These are phyloP conservation scores for Dione juno DNA, from an alignment of 2,888 invertebrate species.

Conservation along the genomic window DNA sequence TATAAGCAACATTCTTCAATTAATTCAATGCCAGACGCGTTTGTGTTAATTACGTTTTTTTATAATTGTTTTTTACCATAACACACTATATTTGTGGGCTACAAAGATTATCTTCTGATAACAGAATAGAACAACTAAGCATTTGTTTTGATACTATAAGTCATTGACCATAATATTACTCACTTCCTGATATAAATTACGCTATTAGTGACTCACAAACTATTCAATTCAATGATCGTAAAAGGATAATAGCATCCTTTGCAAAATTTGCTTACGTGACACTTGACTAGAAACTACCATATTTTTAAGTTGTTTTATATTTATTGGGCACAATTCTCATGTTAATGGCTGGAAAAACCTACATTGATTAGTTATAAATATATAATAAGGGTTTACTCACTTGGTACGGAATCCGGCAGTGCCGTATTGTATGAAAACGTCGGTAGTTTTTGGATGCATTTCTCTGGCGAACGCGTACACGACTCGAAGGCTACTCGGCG, in stretches of 20 bases:
- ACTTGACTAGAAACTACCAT: constrained; percentile 35
- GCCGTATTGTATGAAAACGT: constrained; percentile 89
- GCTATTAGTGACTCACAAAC: constrained; percentile 69
- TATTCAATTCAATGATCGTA: constrained; percentile 47
- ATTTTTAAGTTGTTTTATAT: constrained; percentile 19
- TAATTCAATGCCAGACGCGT: constrained; percentile 45
- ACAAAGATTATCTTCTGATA: neutral
- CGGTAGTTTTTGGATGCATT: constrained; percentile 88
- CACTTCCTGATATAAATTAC: constrained; percentile 78
- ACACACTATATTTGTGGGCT: neutral
- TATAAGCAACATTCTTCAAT: constrained; percentile 38
- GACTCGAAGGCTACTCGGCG: constrained; percentile 84
- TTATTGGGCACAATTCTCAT: neutral
- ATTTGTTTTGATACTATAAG: constrained; percentile 62
- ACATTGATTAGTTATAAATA: constrained; percentile 41
- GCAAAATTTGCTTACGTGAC: constrained; percentile 52
- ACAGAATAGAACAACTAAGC: constrained; percentile 47
- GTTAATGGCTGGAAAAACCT: constrained; percentile 32
- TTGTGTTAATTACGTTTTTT: constrained; percentile 44
- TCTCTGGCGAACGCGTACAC: constrained; percentile 91
- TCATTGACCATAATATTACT: constrained; percentile 72
- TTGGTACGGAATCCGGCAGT: constrained; percentile 93
- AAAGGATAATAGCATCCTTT: constrained; percentile 50
- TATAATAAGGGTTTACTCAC: constrained; percentile 78
- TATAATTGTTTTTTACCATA: constrained; percentile 30